These are phyloP conservation scores for Pollachius pollachius DNA, from an alignment of 2,113 vertebrate genomes.

Conservation along the genomic window DNA sequence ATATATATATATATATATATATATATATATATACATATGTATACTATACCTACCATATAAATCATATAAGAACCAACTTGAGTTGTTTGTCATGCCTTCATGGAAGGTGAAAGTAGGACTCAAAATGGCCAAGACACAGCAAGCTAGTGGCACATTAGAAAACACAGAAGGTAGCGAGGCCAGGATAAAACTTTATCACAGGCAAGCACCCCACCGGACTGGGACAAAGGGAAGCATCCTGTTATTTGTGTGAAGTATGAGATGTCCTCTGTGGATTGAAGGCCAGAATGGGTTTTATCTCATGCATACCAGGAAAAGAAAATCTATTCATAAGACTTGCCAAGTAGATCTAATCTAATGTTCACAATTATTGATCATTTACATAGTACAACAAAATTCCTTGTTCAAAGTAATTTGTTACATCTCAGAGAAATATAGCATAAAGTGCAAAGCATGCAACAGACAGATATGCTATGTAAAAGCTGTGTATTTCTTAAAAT, in stretches of 20 bases:
- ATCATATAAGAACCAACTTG: constrained; percentile 53
- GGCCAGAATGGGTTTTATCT: constrained; percentile 14
- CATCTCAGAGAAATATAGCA: constrained; percentile 28
- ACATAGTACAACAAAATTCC: constrained; percentile 28
- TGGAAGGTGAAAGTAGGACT: constrained; percentile 71
- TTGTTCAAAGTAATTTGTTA: constrained; percentile 25
- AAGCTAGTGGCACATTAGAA: constrained; percentile 20
- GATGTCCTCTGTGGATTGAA: background rate
- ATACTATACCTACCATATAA: constrained; percentile 21
- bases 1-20: too few species aligned
- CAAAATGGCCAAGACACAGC: constrained; percentile 49
- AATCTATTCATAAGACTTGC: constrained; percentile 63
- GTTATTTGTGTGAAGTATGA: too few species aligned
- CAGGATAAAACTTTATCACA: background rate
- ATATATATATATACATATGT: too few species aligned
- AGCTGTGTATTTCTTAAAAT: constrained; percentile 4
- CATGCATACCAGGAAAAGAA: constrained; percentile 26
- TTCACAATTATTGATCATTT: constrained; percentile 36
- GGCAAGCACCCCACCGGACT: too few species aligned
- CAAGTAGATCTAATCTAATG: constrained; percentile 28
- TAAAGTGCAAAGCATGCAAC: constrained; percentile 62
- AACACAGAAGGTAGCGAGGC: constrained; percentile 17
- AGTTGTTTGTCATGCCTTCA: constrained; percentile 70
- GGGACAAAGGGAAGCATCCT: too few species aligned
- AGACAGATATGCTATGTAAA: constrained; percentile 23